Evolutionary conservation across 2,888 invertebrate species (phyloP).

Genomic region (Apamea crenata): DNA sequence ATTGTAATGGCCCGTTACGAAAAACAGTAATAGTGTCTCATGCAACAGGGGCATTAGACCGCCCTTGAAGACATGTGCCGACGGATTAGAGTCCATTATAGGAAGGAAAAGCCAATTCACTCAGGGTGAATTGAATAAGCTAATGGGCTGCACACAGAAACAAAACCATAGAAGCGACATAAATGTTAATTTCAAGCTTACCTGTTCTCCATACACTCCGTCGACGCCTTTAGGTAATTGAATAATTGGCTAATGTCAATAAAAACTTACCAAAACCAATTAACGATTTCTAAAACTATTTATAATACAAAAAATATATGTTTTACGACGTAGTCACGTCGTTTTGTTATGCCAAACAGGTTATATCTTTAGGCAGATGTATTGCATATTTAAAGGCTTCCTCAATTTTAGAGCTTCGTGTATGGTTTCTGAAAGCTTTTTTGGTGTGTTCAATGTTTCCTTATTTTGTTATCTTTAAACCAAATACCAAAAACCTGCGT

Average conservation of each 20-base stretch:
- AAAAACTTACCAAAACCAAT: conserved; percentile 72
- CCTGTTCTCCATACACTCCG: conserved; percentile 62
- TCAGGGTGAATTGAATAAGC: conserved; percentile 87
- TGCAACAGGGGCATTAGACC: conserved; percentile 85
- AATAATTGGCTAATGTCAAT: conserved; percentile 72
- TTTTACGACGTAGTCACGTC: conserved; percentile 70
- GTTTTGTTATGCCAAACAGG: conserved; percentile 67
- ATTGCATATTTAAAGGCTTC: conserved; percentile 66
- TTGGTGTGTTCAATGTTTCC: conserved; percentile 41
- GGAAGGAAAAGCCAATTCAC: conserved; percentile 85
- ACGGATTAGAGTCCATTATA: conserved; percentile 85
- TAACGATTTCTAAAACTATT: conserved; percentile 68
- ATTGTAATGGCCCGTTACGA: conserved; percentile 90
- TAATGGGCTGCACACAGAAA: conserved; percentile 82
- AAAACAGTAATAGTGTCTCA: conserved; percentile 86
- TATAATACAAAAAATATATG: conserved; percentile 66
- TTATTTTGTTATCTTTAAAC: conserved; percentile 22
- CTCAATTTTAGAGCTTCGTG: conserved; percentile 59
- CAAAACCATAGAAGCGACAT: conserved; percentile 72
- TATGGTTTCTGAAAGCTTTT: conserved; percentile 50
- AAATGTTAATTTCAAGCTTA: conserved; percentile 73
- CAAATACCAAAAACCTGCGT: background rate
- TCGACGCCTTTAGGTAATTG: conserved; percentile 69
- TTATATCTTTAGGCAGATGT: conserved; percentile 63
- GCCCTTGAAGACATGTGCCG: conserved; percentile 84